A percentile compares a stretch with the other conserved stretches of the same genome.
Conservation (phyloP, 1,140 invertebrate species). For the Drosophila repletoides region DNA sequence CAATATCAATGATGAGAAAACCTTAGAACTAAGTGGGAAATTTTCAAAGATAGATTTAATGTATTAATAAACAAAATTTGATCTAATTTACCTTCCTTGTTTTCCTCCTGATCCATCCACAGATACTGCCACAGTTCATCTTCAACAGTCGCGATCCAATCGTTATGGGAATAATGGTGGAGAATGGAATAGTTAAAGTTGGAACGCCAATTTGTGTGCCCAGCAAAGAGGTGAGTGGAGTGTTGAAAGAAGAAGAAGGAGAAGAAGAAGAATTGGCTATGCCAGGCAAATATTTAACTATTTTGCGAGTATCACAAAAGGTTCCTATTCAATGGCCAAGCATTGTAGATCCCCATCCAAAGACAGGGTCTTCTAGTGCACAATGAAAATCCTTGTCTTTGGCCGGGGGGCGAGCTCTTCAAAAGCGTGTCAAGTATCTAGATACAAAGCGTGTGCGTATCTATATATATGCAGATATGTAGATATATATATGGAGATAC, state of each 20-base stretch:
- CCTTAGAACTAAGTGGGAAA: too few species aligned
- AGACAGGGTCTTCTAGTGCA: conserved; percentile 29
- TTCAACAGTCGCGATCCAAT: conserved; percentile 99
- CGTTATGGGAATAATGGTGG: conserved; percentile 97
- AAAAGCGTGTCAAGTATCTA: conserved; percentile 75
- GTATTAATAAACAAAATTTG: conserved; percentile 10
- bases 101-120: conserved; percentile 20
- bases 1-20: too few species aligned
- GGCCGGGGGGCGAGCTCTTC: conserved; percentile 19
- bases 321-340: conserved; percentile 48
- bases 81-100: conserved; percentile 14
- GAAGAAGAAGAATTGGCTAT: neutral
- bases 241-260: neutral
- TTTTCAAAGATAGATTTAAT: neutral
- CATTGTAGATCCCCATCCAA: conserved; percentile 35
- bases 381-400: conserved; percentile 71
- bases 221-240: conserved; percentile 91
- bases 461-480: neutral
- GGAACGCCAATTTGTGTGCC: conserved; percentile 99
- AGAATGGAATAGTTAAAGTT: conserved; percentile 97
- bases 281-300: conserved; percentile 57
- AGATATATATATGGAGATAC: neutral
- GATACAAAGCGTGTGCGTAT: conserved; percentile 36
- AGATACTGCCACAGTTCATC: conserved; percentile 91
- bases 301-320: conserved; percentile 47